Percentiles rank a stretch among this genome's conserved stretches.
Conservation (phyloP, 2,888 invertebrate genomes). For the Phortica magna region DNA sequence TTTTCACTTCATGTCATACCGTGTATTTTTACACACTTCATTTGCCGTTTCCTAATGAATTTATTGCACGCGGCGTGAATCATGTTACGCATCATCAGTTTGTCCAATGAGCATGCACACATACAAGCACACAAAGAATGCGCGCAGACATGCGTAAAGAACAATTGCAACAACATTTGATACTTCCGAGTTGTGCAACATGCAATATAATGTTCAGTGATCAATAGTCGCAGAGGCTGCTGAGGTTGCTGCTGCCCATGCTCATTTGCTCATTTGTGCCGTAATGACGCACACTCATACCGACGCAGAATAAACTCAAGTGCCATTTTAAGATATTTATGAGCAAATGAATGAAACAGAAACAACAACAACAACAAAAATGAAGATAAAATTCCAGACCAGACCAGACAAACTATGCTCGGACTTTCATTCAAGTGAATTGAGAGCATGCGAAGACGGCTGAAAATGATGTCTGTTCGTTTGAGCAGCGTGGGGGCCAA, state of each 20-base stretch:
- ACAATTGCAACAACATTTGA: too few relatives aligned
- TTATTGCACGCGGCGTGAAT: too few relatives aligned
- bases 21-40: too few relatives aligned
- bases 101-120: too few relatives aligned
- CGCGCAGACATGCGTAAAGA: too few relatives aligned
- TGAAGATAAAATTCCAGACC: neutral
- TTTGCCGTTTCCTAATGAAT: too few relatives aligned
- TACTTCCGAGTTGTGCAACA: too few relatives aligned
- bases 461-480: neutral
- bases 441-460: neutral
- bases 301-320: neutral
- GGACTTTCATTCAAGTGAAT: neutral
- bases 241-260: neutral
- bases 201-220: too few relatives aligned
- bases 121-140: too few relatives aligned
- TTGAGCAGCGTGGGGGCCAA: neutral
- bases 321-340: neutral
- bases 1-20: too few relatives aligned
- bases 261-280: neutral
- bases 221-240: neutral
- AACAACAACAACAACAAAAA: neutral
- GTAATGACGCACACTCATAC: neutral
- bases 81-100: too few relatives aligned
- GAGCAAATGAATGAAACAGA: neutral
- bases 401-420: neutral